phyloP scores from a whole-genome alignment of 2,888 invertebrate species.

The Xylophagus ater region DNA sequence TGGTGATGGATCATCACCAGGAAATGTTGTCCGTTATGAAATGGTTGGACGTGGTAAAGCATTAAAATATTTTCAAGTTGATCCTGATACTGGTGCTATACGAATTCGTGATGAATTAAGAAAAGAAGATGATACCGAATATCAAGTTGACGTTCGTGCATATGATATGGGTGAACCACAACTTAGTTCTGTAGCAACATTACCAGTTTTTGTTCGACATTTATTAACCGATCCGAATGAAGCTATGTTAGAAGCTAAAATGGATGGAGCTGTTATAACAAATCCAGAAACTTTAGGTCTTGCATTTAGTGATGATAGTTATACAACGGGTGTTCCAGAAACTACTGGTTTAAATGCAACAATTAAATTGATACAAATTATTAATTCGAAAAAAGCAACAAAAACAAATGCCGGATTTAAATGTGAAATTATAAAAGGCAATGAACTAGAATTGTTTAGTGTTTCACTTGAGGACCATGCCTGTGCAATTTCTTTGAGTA shows the following conservation, averaged over 20 bases:
- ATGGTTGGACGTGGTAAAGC: conserved; percentile 73
- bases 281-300: conserved; percentile 46
- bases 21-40: conserved; percentile 69
- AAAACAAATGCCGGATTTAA: conserved; percentile 46
- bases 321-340: conserved; percentile 73
- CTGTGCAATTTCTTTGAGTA: conserved; percentile 64
- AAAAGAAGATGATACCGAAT: conserved; percentile 78
- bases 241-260: conserved; percentile 23
- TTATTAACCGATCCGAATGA: conserved; percentile 57
- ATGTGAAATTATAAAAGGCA: conserved; percentile 67
- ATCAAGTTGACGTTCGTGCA: conserved; percentile 76
- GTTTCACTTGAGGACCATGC: conserved; percentile 67
- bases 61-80: conserved; percentile 75
- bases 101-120: conserved; percentile 71
- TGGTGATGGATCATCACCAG: conserved; percentile 73
- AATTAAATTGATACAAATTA: conserved; percentile 36
- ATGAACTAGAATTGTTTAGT: conserved; percentile 54
- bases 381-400: conserved; percentile 35
- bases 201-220: conserved; percentile 74
- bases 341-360: conserved; percentile 35
- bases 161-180: conserved; percentile 80
- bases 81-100: conserved; percentile 70
- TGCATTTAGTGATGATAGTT: conserved; percentile 78
- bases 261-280: conserved; percentile 29
- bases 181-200: conserved; percentile 66